Conservation (phyloP, 2,113 vertebrate species). For the Boleophthalmus pectinirostris region DNA sequence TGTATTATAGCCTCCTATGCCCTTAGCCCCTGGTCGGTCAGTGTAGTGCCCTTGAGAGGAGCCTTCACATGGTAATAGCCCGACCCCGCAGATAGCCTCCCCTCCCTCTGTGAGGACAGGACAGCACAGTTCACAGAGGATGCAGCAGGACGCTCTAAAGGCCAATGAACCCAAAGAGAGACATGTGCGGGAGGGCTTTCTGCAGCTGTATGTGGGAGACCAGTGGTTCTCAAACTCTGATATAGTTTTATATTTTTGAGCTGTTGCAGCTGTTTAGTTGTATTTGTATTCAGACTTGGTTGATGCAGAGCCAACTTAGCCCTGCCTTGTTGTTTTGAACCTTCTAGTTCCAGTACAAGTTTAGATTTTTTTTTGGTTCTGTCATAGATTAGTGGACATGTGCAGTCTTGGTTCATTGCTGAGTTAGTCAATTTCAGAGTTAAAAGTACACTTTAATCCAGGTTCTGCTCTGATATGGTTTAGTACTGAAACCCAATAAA, state of each 20-base stretch:
- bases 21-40: constrained; percentile 49
- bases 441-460: too few species aligned
- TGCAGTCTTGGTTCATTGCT: background rate
- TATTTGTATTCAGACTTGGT: too few species aligned
- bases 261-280: too few species aligned
- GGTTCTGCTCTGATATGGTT: too few species aligned
- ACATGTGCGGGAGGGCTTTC: background rate
- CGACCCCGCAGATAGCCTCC: constrained; percentile 36
- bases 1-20: constrained; percentile 30
- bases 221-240: constrained; percentile 2
- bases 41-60: constrained; percentile 65
- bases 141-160: constrained; percentile 17
- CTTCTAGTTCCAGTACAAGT: too few species aligned
- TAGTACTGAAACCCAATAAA: too few species aligned
- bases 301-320: too few species aligned
- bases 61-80: constrained; percentile 55
- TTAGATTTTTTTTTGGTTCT: background rate
- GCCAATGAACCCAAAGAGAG: constrained; percentile 7
- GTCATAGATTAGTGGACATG: background rate
- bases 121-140: constrained; percentile 49
- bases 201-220: constrained; percentile 10
- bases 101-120: constrained; percentile 49
- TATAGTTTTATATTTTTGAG: background rate
- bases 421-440: background rate
- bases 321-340: too few species aligned